These are phyloP conservation scores for Achlya flavicornis DNA, from an alignment of 2,888 invertebrate genomes.

Conservation along the genomic window DNA sequence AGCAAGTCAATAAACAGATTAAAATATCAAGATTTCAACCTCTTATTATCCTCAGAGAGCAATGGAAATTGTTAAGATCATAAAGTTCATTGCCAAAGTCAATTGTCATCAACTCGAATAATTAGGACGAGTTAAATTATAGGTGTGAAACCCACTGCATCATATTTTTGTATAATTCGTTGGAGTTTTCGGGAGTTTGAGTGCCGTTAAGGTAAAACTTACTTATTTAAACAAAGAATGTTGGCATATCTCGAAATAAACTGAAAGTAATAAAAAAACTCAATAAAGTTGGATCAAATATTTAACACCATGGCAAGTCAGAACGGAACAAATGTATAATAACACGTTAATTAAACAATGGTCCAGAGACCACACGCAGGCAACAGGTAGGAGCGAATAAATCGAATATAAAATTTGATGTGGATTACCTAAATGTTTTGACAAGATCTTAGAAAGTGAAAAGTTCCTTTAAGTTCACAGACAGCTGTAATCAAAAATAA, in stretches of 20 bases:
- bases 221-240: no score
- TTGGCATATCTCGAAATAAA: neutral
- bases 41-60: neutral
- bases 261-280: neutral
- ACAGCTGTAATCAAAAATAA: neutral
- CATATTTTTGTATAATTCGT: neutral
- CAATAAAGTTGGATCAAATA: constrained; percentile 8
- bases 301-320: constrained; percentile 8
- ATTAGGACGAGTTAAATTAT: constrained; percentile 25
- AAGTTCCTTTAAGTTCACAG: constrained; percentile 5
- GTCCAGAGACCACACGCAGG: constrained; percentile 42
- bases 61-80: constrained; percentile 23
- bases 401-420: constrained; percentile 28
- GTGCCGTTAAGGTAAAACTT: no score
- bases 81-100: constrained; percentile 48
- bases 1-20: constrained; percentile 18
- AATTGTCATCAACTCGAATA: constrained; percentile 45
- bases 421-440: constrained; percentile 31
- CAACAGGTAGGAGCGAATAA: constrained; percentile 5
- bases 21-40: constrained; percentile 21
- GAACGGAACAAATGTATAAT: constrained; percentile 17
- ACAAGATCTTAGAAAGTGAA: constrained; percentile 17
- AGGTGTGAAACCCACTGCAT: neutral
- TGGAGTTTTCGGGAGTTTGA: no score
- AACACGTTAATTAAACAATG: constrained; percentile 46